These are phyloP conservation scores for Aethes cnicana DNA, from an alignment of 2,888 invertebrate species.

Conservation along the genomic window DNA sequence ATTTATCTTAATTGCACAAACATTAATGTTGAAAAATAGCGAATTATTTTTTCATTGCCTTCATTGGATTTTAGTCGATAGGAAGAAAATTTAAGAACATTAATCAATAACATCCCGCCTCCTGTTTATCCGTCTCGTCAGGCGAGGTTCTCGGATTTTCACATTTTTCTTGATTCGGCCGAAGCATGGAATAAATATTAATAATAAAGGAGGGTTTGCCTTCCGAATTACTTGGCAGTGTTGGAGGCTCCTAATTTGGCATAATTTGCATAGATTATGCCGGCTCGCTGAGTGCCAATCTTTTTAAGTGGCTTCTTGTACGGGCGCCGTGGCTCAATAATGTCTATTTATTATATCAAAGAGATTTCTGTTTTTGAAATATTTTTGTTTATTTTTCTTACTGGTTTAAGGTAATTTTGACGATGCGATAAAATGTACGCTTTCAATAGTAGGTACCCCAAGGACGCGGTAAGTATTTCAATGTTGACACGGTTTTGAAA, in stretches of 20 bases:
- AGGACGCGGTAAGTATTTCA: no score
- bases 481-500: no score
- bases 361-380: constrained; percentile 55
- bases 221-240: constrained; percentile 75
- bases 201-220: constrained; percentile 81
- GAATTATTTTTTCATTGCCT: no score
- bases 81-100: no score
- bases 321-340: constrained; percentile 69
- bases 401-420: neutral
- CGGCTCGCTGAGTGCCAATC: constrained; percentile 81
- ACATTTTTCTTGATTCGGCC: constrained; percentile 64
- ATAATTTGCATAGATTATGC: constrained; percentile 82
- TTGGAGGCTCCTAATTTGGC: constrained; percentile 81
- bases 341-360: constrained; percentile 70
- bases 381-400: constrained; percentile 48
- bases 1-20: no score
- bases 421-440: no score
- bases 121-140: constrained; percentile 71
- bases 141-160: constrained; percentile 59
- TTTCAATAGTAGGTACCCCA: no score
- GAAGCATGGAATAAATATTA: constrained; percentile 79
- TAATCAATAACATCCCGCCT: constrained; percentile 36
- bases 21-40: no score
- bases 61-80: no score
- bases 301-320: constrained; percentile 81